Evolutionary conservation across 2,113 vertebrate genomes (phyloP), one percentile per base, ranked within the genome.

Genomic region (Engraulis encrasicolus): DNA sequence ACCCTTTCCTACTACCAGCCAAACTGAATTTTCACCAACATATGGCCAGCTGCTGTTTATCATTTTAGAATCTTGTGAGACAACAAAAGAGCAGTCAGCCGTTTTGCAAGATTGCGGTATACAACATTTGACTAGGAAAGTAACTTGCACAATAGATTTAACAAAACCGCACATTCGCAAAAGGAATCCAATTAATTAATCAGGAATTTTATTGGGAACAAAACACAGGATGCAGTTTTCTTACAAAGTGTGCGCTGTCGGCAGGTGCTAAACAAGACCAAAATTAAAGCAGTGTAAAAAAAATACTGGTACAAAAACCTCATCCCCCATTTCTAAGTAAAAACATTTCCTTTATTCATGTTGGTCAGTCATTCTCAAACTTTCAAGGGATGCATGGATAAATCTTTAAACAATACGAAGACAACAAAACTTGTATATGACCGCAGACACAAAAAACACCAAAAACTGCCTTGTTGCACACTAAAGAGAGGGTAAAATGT

Each of bases 231-330:
- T 31, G 71, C 71, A 82, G 49, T 54, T 81, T 83, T 78, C 86
- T 89, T 87, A 87, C 83, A 86, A 77, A 85, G 27, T 81, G 80
- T 78, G 49, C 54, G 80, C 40, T 19, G 78, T 82, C 6, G 58
- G 58, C 58, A 87, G 86, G 83, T 77, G 87, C 88, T 86, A 82
- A 66, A 87, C 86, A 50, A 78, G 36, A 77, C 27, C 40, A 82
- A 54, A 79, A 80, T 82, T 82, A 84, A 89, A 88, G 61, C 81
- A 81, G 83, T 82, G 52, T 81, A 88, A 89, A 52, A 83, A 85
- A 87, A 88, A 90, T 74, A 85, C 85, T 79, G 84, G 85, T 89
- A 91, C 86, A 91, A 91, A 91, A 91, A 83, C 85, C 20, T 86
- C 61, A 45, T 79, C 83, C 82, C 80, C 71, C n/a, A n/a, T 54